Conservation (phyloP, 2,888 invertebrate genomes). For the Corythucha ciliata region DNA sequence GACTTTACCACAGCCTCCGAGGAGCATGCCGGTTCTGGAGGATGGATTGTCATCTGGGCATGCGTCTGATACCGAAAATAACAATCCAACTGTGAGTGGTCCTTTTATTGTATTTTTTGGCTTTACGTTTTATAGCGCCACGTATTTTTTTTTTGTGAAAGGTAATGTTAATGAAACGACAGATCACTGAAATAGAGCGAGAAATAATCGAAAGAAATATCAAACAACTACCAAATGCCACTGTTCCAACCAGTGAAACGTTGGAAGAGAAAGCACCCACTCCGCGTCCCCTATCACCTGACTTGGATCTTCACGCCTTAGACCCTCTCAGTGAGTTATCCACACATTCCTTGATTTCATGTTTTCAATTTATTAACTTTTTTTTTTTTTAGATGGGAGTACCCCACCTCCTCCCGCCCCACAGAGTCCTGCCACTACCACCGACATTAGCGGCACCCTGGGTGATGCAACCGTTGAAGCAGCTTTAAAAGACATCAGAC, state of each 20-base stretch:
- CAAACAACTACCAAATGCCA: slow-evolving; percentile 26
- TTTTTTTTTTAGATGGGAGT: slow-evolving; percentile 26
- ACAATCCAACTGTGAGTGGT: slow-evolving; percentile 57
- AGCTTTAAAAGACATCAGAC: slow-evolving; percentile 73
- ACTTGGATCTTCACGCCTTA: slow-evolving; percentile 58
- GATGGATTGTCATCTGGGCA: slow-evolving; percentile 91
- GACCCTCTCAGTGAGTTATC: slow-evolving; percentile 56
- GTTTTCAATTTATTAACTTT: neutral
- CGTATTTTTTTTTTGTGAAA: slow-evolving; percentile 25
- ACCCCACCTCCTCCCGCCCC: slow-evolving; percentile 66
- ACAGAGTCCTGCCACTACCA: slow-evolving; percentile 44
- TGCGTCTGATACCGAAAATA: slow-evolving; percentile 84
- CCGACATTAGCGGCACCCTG: slow-evolving; percentile 23
- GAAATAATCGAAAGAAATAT: slow-evolving; percentile 54
- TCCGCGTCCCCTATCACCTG: slow-evolving; percentile 30
- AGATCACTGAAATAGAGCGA: slow-evolving; percentile 63
- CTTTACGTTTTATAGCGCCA: neutral
- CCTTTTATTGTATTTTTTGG: slow-evolving; percentile 2
- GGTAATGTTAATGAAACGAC: slow-evolving; percentile 49
- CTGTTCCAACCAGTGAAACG: slow-evolving; percentile 20
- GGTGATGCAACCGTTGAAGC: slow-evolving; percentile 45
- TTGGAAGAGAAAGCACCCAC: slow-evolving; percentile 26
- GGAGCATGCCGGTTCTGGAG: slow-evolving; percentile 82
- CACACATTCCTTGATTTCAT: neutral
- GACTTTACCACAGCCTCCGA: slow-evolving; percentile 38